These are phyloP conservation scores for Setophaga kirtlandii DNA, from an alignment of 2,113 vertebrate genomes.

Conservation along the genomic window DNA sequence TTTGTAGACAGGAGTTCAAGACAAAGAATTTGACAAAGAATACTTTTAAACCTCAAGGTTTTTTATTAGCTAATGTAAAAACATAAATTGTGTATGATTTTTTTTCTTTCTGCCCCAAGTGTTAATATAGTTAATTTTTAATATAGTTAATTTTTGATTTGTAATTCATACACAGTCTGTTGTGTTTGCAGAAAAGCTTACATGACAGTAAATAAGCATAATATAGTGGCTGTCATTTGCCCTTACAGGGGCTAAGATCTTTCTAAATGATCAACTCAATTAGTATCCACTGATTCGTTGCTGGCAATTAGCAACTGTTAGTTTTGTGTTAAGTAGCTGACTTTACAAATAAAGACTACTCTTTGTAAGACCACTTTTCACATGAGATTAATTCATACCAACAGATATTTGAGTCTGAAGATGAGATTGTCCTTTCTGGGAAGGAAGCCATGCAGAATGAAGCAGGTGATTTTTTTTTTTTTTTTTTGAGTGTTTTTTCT, in stretches of 20 bases:
- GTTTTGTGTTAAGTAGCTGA: not conserved
- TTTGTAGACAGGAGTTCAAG: not conserved
- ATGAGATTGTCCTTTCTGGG: not conserved
- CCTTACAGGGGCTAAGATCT: not conserved
- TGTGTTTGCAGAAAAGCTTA: not conserved
- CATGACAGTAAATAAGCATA: not conserved
- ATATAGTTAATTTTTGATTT: not conserved
- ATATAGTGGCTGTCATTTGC: not conserved
- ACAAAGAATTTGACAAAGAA: not conserved
- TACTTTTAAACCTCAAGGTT: not conserved
- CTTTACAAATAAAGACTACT: not conserved
- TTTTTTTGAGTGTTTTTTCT: not conserved
- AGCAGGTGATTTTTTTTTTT: not conserved
- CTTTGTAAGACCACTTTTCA: not conserved
- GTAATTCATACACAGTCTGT: not conserved
- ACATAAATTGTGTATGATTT: accelerated
- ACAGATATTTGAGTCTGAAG: slow-evolving; percentile 5
- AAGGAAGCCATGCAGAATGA: not conserved
- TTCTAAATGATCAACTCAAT: not conserved
- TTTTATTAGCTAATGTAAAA: not conserved
- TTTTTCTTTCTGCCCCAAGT: accelerated
- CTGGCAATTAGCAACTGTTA: not conserved
- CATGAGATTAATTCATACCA: not conserved
- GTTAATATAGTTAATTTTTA: not conserved
- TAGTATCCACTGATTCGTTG: not conserved